Percentiles rank a stretch among this genome's conserved stretches.
Evolutionary conservation across 2,797 vertebrate genomes (phyloP).

Genomic region (Sebastes trivittatus): DNA sequence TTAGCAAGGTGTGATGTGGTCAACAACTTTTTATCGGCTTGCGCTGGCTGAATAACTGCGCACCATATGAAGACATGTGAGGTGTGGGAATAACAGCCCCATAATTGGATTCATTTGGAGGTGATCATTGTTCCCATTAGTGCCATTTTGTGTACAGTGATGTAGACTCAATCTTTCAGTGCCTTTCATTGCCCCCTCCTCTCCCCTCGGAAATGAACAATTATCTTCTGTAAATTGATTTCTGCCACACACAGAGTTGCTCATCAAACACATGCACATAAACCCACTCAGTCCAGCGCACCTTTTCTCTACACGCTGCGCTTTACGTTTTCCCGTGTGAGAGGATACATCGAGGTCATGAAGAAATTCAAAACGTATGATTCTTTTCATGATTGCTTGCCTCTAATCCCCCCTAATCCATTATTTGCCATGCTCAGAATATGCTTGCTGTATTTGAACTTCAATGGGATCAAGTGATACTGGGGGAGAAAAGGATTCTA

Average conservation of each 20-base stretch:
- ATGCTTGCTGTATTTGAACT: slow-evolving; percentile 58
- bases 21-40: slow-evolving; percentile 51
- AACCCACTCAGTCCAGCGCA: slow-evolving; percentile 15
- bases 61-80: slow-evolving; percentile 47
- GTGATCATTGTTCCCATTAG: slow-evolving; percentile 81
- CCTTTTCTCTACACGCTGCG: neutral
- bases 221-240: slow-evolving; percentile 80
- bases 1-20: slow-evolving; percentile 41
- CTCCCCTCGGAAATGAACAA: slow-evolving; percentile 76
- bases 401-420: slow-evolving; percentile 75
- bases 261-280: slow-evolving; percentile 43
- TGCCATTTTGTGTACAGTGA: slow-evolving; percentile 70
- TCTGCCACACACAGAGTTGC: slow-evolving; percentile 39
- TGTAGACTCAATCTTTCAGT: slow-evolving; percentile 76
- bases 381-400: slow-evolving; percentile 68
- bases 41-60: slow-evolving; percentile 30
- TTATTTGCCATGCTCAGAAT: slow-evolving; percentile 70
- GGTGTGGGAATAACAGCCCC: slow-evolving; percentile 68
- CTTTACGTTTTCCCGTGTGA: slow-evolving; percentile 58
- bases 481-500: slow-evolving; percentile 43
- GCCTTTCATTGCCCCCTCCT: slow-evolving; percentile 62
- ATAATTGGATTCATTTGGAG: slow-evolving; percentile 82
- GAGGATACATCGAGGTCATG: slow-evolving; percentile 64
- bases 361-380: slow-evolving; percentile 70
- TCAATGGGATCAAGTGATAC: slow-evolving; percentile 57